Evolutionary conservation across 2,797 vertebrate genomes (phyloP), one percentile per base, ranked within the genome.

Genomic region (Agapornis canus): DNA sequence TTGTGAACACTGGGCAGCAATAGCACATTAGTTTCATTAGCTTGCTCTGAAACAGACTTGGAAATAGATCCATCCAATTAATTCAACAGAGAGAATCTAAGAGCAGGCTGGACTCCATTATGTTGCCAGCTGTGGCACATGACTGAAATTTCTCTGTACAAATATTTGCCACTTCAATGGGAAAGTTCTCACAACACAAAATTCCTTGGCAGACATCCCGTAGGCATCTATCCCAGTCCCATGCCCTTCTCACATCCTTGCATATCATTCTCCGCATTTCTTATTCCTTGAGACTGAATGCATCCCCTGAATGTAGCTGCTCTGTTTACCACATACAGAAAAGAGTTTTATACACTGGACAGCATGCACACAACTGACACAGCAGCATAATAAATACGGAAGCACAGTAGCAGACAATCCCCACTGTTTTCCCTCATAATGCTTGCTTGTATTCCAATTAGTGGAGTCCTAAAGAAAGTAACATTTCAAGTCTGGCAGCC

Each of bases 311-410:
- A 40, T 68, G 86, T 70, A 95, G 78, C 90, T 94, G 92, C 92
- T 96, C 90, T 86, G 71, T 90, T 95, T 65, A 80, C 56, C 81
- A 92, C 60, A 32, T 8, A 82, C 17, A 83, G 76, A 87, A 89
- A 70, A 66, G 32, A 77, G 78, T 51, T 86, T 86, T 73, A 59
- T 14, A 89, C 88, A 89, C 70, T 16, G 75, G 70, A 89, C 83
- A 92, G 92, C 81, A 90, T 82, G 93, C 96, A 95, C 84, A 91
- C 75, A 78, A 71, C 4, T 9, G 81, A 86, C 83, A 77, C 37
- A 68, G 93, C 90, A 73, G 85, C 15, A 0, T n/a, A 76, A 79
- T 71, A 79, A 72, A 86, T 27, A 86, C 6, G 85, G 92, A 92
- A 86, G 81, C 93, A 94, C 90, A 60, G 73, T 7, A 84, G 83